Base-by-base conservation (phyloP, 2,797 vertebrate species). In the Capromys pilorides region DNA sequence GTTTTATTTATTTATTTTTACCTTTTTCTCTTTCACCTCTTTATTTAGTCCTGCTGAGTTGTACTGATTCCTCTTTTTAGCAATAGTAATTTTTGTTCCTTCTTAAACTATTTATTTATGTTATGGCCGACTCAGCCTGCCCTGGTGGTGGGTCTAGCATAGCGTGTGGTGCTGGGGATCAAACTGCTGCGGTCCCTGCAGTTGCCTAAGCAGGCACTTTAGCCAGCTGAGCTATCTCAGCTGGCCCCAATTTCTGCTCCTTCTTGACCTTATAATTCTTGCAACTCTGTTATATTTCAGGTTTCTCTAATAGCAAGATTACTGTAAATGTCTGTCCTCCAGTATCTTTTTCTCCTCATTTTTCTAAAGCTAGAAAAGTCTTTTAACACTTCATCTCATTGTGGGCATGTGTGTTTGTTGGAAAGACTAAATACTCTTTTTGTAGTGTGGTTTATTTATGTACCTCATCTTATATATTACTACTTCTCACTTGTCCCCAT, bases 391-490 rank as follows among this genome's bases (percentile, higher is more conserved):
- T n/a, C 59, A 1, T 75, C 18, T 75, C 28, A 16, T 28, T 45
- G 36, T 77, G 77, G 73, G 13, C 69, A 49, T 90, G 85, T 85
- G 36, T 69, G 33, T 95, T 75, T 71, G 54, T 73, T 94, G n/a
- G 14, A 62, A 57, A 91, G 39, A 92, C 82, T 90, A 57, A 62
- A 31, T 24, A 10, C n/a, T 31, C 45, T 94, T 21, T 85, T 88
- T 93, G 10, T 88, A 66, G 41, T 80, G 9, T 94, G 66, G 33
- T 78, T 89, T 86, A 24, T 22, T 94, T 78, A 77, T 41, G 9
- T 86, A 21, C n/a, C 22, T 36, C 8, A 3, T 91, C 13, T 90
- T 14, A 59, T 86, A 90, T 95, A 36, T 89, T 26, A 36, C 69
- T 88, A 16, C 9, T 95, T 14, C 28, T 85, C 13, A 49, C 41